Percentiles rank a stretch among this genome's conserved stretches.
Evolutionary conservation across 2,888 invertebrate species (phyloP).

Genomic region (Phlogophora meticulosa): DNA sequence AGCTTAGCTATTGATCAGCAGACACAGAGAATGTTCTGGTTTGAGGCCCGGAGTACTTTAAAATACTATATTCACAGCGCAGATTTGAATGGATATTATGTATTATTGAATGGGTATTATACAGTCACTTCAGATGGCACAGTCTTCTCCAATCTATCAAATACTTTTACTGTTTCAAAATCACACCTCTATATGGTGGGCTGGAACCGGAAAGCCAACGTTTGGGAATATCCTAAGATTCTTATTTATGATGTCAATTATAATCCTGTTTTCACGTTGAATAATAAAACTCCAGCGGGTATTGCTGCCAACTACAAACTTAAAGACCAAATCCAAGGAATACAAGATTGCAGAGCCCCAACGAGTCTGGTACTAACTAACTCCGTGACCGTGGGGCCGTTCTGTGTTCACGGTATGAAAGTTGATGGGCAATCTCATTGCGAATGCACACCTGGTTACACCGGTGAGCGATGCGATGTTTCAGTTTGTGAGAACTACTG

Average conservation of each 20-base stretch:
- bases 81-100: constrained; percentile 13
- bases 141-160: neutral
- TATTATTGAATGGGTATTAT: fast-evolving
- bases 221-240: neutral
- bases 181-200: constrained; percentile 89
- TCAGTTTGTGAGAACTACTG: constrained; percentile 94
- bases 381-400: constrained; percentile 74
- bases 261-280: neutral
- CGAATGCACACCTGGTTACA: constrained; percentile 92
- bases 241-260: no score
- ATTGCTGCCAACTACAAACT: constrained; percentile 82
- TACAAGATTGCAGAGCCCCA: constrained; percentile 75
- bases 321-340: constrained; percentile 78
- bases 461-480: constrained; percentile 92
- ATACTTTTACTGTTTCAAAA: neutral
- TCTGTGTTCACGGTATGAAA: constrained; percentile 81
- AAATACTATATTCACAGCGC: fast-evolving
- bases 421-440: constrained; percentile 84
- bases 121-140: fast-evolving
- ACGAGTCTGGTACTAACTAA: constrained; percentile 71
- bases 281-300: constrained; percentile 80
- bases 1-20: constrained; percentile 67
- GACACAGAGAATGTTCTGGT: constrained; percentile 6
- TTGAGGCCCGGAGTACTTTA: neutral
- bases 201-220: fast-evolving